phyloP scores from a whole-genome alignment of 2,797 vertebrate species.

The Columba guinea region DNA sequence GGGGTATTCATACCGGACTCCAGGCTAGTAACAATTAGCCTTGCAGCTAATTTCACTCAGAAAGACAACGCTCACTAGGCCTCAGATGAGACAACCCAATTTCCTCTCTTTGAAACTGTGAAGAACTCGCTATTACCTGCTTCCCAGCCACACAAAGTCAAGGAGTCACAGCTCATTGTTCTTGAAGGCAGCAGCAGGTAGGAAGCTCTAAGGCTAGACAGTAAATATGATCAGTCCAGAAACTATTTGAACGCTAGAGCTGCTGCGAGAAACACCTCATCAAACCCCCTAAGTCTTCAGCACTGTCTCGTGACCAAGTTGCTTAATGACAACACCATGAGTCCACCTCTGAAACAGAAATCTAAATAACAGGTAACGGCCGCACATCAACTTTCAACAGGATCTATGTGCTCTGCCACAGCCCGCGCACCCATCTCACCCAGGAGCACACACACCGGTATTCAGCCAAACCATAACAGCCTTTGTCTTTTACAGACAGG shows the following conservation, averaged over 20 bases:
- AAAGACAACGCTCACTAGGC: background rate
- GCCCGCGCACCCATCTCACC: background rate
- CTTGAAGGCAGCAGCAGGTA: background rate
- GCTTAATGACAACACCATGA: accelerated
- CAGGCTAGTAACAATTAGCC: background rate
- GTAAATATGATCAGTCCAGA: background rate
- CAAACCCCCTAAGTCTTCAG: background rate
- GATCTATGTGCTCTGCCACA: background rate
- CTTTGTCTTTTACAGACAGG: background rate
- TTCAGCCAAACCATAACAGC: accelerated
- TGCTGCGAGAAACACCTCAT: background rate
- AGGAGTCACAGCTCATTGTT: background rate
- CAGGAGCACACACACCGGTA: background rate
- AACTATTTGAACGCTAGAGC: background rate
- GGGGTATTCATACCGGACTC: background rate
- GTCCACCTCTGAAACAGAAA: background rate
- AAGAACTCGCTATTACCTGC: background rate
- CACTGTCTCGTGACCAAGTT: background rate
- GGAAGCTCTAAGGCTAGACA: background rate
- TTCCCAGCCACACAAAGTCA: background rate
- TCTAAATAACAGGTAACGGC: background rate
- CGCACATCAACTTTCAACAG: background rate
- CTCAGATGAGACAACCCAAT: background rate
- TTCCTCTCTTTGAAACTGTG: background rate
- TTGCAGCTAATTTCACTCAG: background rate